phyloP scores from a whole-genome alignment of 2,797 vertebrate species.

The Periophthalmus magnuspinnatus region DNA sequence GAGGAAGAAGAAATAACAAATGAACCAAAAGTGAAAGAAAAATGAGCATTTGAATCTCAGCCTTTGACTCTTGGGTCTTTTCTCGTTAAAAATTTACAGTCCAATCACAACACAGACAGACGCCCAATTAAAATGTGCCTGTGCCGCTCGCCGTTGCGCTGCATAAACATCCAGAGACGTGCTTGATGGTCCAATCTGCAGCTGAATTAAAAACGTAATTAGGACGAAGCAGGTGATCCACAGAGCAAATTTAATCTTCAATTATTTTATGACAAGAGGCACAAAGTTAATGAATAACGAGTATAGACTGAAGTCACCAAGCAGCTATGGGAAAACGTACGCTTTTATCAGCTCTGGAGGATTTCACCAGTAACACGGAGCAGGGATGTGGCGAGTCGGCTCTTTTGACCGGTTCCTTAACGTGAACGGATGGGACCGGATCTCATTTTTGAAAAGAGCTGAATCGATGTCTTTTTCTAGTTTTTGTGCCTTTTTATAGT shows the following conservation, averaged over 20 bases:
- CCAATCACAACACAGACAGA: slow-evolving; percentile 36
- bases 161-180: slow-evolving; percentile 25
- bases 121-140: slow-evolving; percentile 21
- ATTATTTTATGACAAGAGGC: slow-evolving; percentile 20
- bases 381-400: too few species aligned
- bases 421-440: too few species aligned
- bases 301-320: slow-evolving; percentile 6
- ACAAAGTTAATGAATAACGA: slow-evolving; percentile 24
- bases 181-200: slow-evolving; percentile 41
- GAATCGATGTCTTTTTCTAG: too few species aligned
- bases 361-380: slow-evolving; percentile 2
- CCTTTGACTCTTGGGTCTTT: slow-evolving; percentile 7
- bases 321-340: neutral
- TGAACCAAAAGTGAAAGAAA: slow-evolving; percentile 1
- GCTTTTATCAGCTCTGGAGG: neutral
- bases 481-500: too few species aligned
- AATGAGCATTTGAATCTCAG: neutral
- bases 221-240: slow-evolving; percentile 40
- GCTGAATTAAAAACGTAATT: slow-evolving; percentile 51
- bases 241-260: slow-evolving; percentile 37
- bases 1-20: neutral
- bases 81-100: slow-evolving; percentile 23
- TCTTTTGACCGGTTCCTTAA: too few species aligned
- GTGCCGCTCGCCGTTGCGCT: slow-evolving; percentile 23
- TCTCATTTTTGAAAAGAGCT: too few species aligned